phyloP scores from a whole-genome alignment of 2,888 invertebrate genomes.

The Homarus gammarus region DNA sequence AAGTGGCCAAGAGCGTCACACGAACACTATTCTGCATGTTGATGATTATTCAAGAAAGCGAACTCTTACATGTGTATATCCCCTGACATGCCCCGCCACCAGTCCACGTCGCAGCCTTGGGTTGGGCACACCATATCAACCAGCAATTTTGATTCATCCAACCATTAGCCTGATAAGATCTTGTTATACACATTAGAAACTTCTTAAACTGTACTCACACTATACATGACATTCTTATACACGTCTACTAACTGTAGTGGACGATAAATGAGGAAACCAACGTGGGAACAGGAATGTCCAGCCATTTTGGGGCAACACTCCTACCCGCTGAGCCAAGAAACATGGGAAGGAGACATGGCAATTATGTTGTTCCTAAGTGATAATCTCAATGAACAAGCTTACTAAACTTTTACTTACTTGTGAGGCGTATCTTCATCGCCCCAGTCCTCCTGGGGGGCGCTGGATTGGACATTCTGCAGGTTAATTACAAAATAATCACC shows the following conservation, averaged over 20 bases:
- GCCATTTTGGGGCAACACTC: constrained; percentile 56
- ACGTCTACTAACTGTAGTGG: too few relatives aligned
- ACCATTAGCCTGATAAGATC: neutral
- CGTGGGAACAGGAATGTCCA: constrained; percentile 36
- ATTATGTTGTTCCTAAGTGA: neutral
- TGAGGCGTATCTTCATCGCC: constrained; percentile 68
- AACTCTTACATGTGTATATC: neutral
- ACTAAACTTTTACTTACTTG: constrained; percentile 39
- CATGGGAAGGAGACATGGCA: constrained; percentile 7
- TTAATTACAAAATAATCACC: constrained; percentile 46
- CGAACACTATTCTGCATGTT: too few relatives aligned
- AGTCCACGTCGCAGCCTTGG: too few relatives aligned
- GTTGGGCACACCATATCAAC: too few relatives aligned
- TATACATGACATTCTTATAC: too few relatives aligned
- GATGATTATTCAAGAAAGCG: too few relatives aligned
- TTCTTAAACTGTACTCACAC: too few relatives aligned
- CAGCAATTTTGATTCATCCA: too few relatives aligned
- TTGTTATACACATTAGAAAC: neutral
- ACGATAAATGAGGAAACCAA: neutral
- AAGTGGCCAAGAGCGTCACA: too few relatives aligned
- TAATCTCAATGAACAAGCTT: neutral
- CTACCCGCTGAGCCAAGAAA: neutral
- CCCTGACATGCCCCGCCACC: neutral
- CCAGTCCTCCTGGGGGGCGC: constrained; percentile 56
- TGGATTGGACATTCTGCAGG: constrained; percentile 55